Evolutionary conservation across 2,888 invertebrate genomes (phyloP), one percentile per base, ranked within the genome.

Genomic region (Zhuqinia jingwanae): DNA sequence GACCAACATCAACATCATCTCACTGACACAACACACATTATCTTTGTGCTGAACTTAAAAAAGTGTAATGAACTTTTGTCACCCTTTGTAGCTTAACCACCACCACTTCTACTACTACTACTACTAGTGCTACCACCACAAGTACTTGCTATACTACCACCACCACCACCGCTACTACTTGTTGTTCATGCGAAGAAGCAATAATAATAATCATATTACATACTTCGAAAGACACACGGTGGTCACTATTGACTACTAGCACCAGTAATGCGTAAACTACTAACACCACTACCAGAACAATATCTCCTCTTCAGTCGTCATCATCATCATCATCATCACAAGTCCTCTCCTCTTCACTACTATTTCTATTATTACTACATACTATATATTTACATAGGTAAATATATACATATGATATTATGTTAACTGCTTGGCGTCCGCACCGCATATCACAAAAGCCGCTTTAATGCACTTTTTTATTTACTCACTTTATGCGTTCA

Each of bases 41-140:
- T 85, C 58, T 85, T 60, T 85, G 78, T 73, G 77, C 78, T 85
- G 85, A 85, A 85, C 85, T 85, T 85, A 85, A 85, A 85, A 85
- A 85, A 73, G 85, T 85, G 85, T 85, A 85, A 85, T 85, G 85
- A 85, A 85, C 85, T 85, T 85, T 85, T 84, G 85, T 85, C 85
- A 85, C 85, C 85, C 85, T 85, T 85, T 85, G 73, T 77, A 85
- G 82, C 75, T 75, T 82, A 63, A 63, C 75, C 65, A 83, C 47
- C 25, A 20, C 80, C 22, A 20, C 58, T 20, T 25, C 36, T 36
- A 56, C 70, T 47, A 22, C 25, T 25, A 25, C 22, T 68, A 53
- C 79, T 42, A 81, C 50, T 27, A 50, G 60, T 17, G 30, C 56
- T 25, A 53, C 36, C 42, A 53, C 70, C 45, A 70, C 70, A 13